These are phyloP conservation scores for Periophthalmus magnuspinnatus DNA, from an alignment of 2,797 vertebrate species.

Conservation along the genomic window DNA sequence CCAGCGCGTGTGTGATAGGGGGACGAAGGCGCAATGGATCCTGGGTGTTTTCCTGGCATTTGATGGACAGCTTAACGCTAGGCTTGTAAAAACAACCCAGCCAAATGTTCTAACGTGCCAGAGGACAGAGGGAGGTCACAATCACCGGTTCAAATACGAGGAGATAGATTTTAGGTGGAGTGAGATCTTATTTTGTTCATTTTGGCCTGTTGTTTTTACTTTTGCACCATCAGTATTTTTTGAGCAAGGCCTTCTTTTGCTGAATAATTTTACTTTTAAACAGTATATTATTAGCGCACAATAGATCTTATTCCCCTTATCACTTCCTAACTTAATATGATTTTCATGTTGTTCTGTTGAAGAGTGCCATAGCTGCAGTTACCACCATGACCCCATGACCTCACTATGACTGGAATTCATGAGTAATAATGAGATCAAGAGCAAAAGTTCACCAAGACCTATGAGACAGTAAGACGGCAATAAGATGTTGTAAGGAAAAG, in stretches of 20 bases:
- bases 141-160: conserved; percentile 17
- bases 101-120: conserved; percentile 71
- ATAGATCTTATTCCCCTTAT: background rate
- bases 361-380: background rate
- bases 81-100: conserved; percentile 71
- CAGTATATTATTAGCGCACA: no score
- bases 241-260: no score
- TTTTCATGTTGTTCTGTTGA: background rate
- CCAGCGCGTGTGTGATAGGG: conserved; percentile 33
- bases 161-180: conserved; percentile 50
- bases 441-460: conserved; percentile 25
- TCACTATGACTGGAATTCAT: conserved; percentile 15
- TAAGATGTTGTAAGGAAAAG: conserved; percentile 3
- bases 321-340: background rate
- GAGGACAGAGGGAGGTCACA: conserved; percentile 52
- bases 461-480: conserved; percentile 23
- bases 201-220: no score
- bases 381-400: conserved; percentile 2
- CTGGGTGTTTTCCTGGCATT: conserved; percentile 67
- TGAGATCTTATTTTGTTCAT: conserved; percentile 30
- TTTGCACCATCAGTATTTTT: no score
- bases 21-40: conserved; percentile 35
- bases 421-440: conserved; percentile 34
- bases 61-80: conserved; percentile 71
- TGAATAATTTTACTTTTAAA: no score